Percentiles rank a stretch among this genome's conserved stretches.
These are phyloP conservation scores for Molothrus ater DNA, from an alignment of 2,797 vertebrate species.

Conservation along the genomic window DNA sequence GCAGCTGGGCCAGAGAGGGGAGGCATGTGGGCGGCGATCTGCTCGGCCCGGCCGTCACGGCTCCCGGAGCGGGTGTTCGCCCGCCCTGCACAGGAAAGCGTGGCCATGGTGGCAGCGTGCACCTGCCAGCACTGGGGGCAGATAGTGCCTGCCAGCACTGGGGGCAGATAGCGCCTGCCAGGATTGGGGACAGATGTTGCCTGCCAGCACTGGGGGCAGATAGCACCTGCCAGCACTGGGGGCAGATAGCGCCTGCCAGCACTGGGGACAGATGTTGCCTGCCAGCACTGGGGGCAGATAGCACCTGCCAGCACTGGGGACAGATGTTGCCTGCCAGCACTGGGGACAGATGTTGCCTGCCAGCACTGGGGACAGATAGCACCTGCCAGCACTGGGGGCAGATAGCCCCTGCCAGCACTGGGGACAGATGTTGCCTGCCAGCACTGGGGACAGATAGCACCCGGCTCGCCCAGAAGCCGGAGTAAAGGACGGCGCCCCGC, in stretches of 20 bases:
- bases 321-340: accelerated
- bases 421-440: no score
- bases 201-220: no score
- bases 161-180: no score
- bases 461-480: accelerated
- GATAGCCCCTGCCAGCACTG: no score
- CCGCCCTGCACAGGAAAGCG: accelerated
- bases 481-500: background rate
- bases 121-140: no score
- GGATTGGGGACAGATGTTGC: accelerated
- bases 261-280: accelerated
- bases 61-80: background rate
- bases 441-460: accelerated
- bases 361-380: accelerated
- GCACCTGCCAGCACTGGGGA: no score
- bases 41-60: no score
- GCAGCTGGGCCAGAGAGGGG: background rate
- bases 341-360: accelerated
- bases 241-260: no score
- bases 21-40: accelerated
- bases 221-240: no score
- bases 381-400: accelerated
- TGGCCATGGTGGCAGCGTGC: no score
- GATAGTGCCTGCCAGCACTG: accelerated
- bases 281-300: accelerated